phyloP scores from a whole-genome alignment of 1,140 invertebrate species.

The Trichogramma pretiosum region DNA sequence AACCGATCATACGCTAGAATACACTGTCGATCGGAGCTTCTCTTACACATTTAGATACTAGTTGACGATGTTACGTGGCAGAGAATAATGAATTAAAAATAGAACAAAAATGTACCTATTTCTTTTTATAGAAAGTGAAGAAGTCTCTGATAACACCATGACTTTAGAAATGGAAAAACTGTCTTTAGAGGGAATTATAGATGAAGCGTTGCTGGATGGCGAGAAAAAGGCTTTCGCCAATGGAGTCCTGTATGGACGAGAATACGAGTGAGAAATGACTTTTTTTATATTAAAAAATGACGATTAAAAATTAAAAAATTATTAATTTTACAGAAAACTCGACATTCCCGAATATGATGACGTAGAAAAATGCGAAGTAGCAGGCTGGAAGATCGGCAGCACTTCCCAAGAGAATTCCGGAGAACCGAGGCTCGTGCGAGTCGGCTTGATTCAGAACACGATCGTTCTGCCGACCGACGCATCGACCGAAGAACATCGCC shows the following conservation, averaged over 20 bases:
- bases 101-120: too few species aligned
- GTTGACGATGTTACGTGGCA: too few species aligned
- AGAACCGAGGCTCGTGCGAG: constrained; percentile 59
- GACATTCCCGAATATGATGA: not conserved
- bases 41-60: too few species aligned
- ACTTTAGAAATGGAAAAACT: constrained; percentile 38
- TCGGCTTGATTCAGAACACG: constrained; percentile 84
- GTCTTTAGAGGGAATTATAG: constrained; percentile 58
- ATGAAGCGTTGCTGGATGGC: constrained; percentile 52
- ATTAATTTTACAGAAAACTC: not conserved
- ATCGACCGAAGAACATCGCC: constrained; percentile 66
- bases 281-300: too few species aligned
- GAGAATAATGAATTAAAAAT: too few species aligned
- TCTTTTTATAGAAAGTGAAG: too few species aligned
- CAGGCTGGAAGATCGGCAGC: constrained; percentile 61
- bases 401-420: constrained; percentile 59
- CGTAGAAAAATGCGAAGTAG: constrained; percentile 54
- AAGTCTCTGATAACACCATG: not conserved
- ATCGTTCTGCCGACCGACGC: constrained; percentile 70
- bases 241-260: constrained; percentile 67
- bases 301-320: not conserved
- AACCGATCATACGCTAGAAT: too few species aligned
- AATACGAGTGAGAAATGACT: constrained; percentile 54
- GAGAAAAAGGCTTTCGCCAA: constrained; percentile 66
- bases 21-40: too few species aligned